A percentile compares a stretch with the other conserved stretches of the same genome.
Conservation (phyloP, 2,888 invertebrate species). For the Apamea epomidion region DNA sequence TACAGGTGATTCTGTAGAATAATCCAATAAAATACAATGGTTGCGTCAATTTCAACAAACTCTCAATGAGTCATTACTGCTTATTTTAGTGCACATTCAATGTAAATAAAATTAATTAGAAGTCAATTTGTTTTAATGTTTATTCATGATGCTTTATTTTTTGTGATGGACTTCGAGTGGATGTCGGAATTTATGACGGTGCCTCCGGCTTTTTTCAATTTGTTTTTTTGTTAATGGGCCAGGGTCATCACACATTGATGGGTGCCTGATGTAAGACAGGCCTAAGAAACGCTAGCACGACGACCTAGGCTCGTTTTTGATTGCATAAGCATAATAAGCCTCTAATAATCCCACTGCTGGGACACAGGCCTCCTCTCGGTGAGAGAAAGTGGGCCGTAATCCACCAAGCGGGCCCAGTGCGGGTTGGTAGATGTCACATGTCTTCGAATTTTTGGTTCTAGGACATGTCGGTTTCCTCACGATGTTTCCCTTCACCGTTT, state of each 20-base stretch:
- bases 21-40: constrained; percentile 61
- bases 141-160: constrained; percentile 33
- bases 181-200: constrained; percentile 16
- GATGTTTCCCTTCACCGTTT: no score
- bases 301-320: not conserved
- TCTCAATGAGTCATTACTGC: constrained; percentile 48
- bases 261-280: not conserved
- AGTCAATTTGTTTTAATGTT: constrained; percentile 26
- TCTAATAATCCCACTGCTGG: no score
- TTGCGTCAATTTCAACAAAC: constrained; percentile 62
- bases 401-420: no score
- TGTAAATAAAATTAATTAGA: constrained; percentile 48
- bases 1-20: constrained; percentile 55
- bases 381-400: no score
- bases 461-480: no score
- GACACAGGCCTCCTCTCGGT: no score
- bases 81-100: constrained; percentile 33
- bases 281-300: not conserved
- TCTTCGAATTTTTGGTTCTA: no score
- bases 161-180: constrained; percentile 16
- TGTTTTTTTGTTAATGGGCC: not conserved
- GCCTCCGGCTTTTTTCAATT: not conserved
- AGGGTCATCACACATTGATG: not conserved
- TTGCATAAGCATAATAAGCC: no score
- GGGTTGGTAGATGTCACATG: no score